Evolutionary conservation across 2,888 invertebrate genomes (phyloP).

Genomic region (Lasiommata megera): DNA sequence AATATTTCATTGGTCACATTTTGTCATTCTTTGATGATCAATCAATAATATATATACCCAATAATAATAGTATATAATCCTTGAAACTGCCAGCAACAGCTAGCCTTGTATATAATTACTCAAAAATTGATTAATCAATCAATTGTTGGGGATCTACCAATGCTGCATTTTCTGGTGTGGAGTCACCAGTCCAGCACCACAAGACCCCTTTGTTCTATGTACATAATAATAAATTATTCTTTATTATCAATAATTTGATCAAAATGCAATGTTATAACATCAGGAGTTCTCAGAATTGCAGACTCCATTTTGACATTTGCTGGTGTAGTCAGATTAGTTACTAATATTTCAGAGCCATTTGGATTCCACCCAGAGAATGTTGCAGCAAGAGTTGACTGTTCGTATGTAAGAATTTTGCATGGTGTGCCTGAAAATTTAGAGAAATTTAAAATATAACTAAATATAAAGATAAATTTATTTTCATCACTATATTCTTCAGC

Average conservation of each 20-base stretch:
- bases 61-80: too few species aligned
- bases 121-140: not conserved
- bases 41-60: too few species aligned
- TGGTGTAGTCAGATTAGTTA: conserved; percentile 58
- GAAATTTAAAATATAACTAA: too few species aligned
- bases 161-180: not conserved
- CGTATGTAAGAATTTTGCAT: conserved; percentile 62
- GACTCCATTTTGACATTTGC: conserved; percentile 48
- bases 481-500: too few species aligned
- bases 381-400: conserved; percentile 53
- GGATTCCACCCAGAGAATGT: conserved; percentile 60
- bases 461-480: too few species aligned
- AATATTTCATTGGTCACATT: too few species aligned
- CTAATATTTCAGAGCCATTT: conserved; percentile 57
- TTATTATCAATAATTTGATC: conserved; percentile 29
- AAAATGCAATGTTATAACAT: conserved; percentile 61
- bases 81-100: too few species aligned
- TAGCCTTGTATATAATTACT: too few species aligned
- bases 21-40: too few species aligned
- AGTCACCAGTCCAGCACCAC: not conserved
- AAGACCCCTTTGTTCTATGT: too few species aligned
- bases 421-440: conserved; percentile 47
- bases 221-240: too few species aligned
- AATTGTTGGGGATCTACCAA: too few species aligned
- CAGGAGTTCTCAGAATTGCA: conserved; percentile 59